Conservation (phyloP, 2,113 vertebrate genomes). For the Ivindomyrus marchei region DNA sequence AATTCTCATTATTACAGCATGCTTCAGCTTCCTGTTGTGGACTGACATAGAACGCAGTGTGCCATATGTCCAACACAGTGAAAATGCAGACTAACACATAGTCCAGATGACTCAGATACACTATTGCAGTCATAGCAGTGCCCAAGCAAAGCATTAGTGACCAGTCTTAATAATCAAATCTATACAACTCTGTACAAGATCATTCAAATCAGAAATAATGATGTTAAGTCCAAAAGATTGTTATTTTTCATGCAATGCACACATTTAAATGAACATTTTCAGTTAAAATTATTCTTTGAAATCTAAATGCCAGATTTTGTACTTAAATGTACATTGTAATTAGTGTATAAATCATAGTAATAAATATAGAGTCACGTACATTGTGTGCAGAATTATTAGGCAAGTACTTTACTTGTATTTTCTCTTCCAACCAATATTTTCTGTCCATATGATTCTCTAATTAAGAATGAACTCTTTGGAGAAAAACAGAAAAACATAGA, state of each 20-base stretch:
- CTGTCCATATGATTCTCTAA: background rate
- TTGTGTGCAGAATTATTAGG: background rate
- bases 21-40: background rate
- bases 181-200: background rate
- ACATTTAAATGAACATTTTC: background rate
- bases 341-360: too few species aligned
- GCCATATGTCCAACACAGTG: background rate
- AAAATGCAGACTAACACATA: background rate
- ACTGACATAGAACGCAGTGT: background rate
- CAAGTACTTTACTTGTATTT: background rate
- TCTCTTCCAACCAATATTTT: background rate
- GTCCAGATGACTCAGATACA: background rate
- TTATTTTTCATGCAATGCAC: background rate
- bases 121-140: background rate
- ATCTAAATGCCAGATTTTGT: background rate
- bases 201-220: background rate
- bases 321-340: background rate
- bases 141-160: slow-evolving; percentile 30
- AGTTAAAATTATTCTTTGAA: background rate
- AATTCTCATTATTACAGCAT: slow-evolving; percentile 8
- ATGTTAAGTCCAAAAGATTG: background rate
- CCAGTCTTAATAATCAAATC: background rate
- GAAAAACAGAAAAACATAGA: background rate
- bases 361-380: background rate
- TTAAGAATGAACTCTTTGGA: background rate